Evolutionary conservation across 92 coral and sea anemone genomes (phyloP), one percentile per base, ranked within the genome.

Genomic region (Pocillopora meandrina): DNA sequence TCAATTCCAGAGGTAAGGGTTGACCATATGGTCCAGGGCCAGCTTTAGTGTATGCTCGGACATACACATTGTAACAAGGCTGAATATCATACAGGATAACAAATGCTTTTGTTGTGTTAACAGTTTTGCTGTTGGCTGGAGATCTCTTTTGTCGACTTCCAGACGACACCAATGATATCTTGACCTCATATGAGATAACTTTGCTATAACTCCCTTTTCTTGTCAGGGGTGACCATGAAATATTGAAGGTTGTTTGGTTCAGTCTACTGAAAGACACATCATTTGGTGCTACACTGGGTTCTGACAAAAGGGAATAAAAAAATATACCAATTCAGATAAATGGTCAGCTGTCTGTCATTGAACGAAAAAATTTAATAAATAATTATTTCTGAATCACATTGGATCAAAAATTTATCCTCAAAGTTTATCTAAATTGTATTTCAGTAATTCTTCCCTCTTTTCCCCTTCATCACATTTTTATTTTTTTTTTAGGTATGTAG

Each of bases 1-100:
- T 77, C 36, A 69, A 61, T 58, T 31, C 59, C 33, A 77, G 1
- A 0, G 16, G 10, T 26, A 34, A 0, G 31, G 56, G 33, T 18
- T 18, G 15, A n/a, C 71, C 33, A 42, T 13, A 77, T 55, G 81
- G 81, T 10, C 81, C 81, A 77, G 81, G 81, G 0, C 81, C 81
- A 31, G 18, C 81, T 33, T 0, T 18, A 35, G 81, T 77, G 15
- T 60, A 77, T 17, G 68, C 81, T 17, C 81, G 56, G 8, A 77
- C 81, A 35, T 17, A 77, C 20, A 77, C 56, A 15, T 31, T 10
- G 81, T 77, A 34, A 77, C 81, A 77, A 3, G 12, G 19, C 26
- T 0, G 18, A 12, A 77, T 60, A 2, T n/a, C 81, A 61, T 42
- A 34, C 17, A 77, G 70, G 17, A 77, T 31, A 14, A 34, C 70